Base-by-base conservation (phyloP, 2,888 invertebrate genomes). In the Ryuthela nishihirai region DNA sequence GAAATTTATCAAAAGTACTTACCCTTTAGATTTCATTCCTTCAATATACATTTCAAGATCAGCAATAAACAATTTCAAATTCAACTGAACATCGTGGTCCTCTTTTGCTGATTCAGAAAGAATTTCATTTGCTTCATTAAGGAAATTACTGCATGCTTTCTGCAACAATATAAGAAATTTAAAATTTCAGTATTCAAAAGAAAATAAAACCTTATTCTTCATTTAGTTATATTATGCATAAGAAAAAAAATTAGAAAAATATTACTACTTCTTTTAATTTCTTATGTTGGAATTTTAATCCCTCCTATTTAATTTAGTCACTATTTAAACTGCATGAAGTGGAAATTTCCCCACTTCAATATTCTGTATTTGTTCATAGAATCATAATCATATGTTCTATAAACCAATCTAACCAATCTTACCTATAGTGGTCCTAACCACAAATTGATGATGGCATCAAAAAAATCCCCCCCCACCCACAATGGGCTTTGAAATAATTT, bases 21-120 rank as follows among this genome's bases (percentile, higher is more conserved):
- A 60, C 54, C 56, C 56, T 45, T 41, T 50, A 10, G 26, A 36
- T 32, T 34, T 23, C 44, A 25, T 15, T n/a, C 56, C 56, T 18
- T 29, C 39, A 24, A 45, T 10, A 38, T 24, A 56, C 7, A 20
- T 21, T 3, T 45, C 17, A 4, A 56, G 41, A 20, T 56, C 56
- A 29, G 26, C 20, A 23, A 25, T 20, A 2, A 56, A 44, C 17
- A 45, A 42, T 12, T 32, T 20, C 18, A 58, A 34, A 21, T 58
- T 52, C 24, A 24, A 23, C 26, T 36, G 17, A 1, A 29, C 18
- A 34, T 46, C 41, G 4, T 29, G 24, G 2, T 46, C 17, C 3
- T 44, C 20, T 18, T 38, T 21, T 15, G 15, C n/a, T n/a, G 6
- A 25, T n/a, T 42, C 41, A 20, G 23, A 23, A 6, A 42, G 26